These are phyloP conservation scores for Xyrauchen texanus DNA, from an alignment of 2,113 vertebrate genomes.

Conservation along the genomic window DNA sequence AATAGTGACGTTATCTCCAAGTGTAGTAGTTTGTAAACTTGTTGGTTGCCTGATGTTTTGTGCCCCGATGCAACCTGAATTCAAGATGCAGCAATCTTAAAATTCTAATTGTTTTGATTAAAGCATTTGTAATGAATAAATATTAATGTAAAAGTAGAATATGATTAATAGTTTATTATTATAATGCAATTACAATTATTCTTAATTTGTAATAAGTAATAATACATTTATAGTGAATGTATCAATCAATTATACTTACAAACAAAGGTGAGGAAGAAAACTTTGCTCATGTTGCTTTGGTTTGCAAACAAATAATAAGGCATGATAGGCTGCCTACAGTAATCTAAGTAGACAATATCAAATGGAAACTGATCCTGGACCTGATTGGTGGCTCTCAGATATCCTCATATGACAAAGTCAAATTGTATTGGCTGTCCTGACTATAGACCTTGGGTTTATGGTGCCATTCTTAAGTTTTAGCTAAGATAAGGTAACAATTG, in stretches of 20 bases:
- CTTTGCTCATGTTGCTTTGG: constrained; percentile 2
- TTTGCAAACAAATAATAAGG: constrained; percentile 10
- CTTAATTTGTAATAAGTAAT: too few species aligned
- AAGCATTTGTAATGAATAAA: too few species aligned
- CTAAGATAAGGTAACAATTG: not conserved
- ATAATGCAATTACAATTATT: too few species aligned
- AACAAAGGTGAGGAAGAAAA: constrained; percentile 5
- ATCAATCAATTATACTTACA: constrained; percentile 12
- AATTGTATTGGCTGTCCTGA: constrained; percentile 20
- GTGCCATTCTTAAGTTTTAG: not conserved
- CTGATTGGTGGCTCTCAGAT: constrained; percentile 20
- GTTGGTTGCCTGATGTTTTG: not conserved
- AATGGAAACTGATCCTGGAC: not conserved
- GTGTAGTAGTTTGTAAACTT: not conserved
- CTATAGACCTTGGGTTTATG: not conserved
- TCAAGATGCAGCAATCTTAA: too few species aligned
- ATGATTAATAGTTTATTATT: too few species aligned
- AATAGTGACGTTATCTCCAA: not conserved
- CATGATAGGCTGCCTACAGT: not conserved
- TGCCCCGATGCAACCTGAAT: not conserved
- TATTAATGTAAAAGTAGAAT: too few species aligned
- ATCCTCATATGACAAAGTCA: not conserved
- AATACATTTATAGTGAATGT: too few species aligned
- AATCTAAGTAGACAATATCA: not conserved
- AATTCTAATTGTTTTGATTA: too few species aligned